A percentile compares a stretch with the other conserved stretches of the same genome.
phyloP scores from a whole-genome alignment of 2,888 invertebrate species.

The Eledone cirrhosa region DNA sequence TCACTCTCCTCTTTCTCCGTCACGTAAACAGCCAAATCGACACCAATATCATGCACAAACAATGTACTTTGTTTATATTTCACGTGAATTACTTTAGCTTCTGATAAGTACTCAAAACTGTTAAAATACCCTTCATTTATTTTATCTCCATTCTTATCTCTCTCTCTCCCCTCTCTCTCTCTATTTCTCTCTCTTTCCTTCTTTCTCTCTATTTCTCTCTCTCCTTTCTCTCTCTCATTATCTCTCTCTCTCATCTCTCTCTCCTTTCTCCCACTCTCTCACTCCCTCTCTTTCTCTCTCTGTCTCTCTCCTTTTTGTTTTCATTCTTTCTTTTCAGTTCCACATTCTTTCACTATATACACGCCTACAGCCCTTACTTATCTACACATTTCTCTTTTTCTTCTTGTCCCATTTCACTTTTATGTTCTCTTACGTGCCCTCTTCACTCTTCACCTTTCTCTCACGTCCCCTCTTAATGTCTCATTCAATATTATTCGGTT shows the following conservation, averaged over 20 bases:
- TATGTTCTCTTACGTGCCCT: not conserved
- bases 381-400: not conserved
- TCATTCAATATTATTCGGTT: not conserved
- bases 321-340: not conserved
- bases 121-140: no score
- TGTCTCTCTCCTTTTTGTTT: not conserved
- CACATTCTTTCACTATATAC: not conserved
- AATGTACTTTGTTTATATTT: no score
- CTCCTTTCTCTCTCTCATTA: not conserved
- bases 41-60: no score
- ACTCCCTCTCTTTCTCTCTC: not conserved
- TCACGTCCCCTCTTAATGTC: not conserved
- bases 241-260: not conserved
- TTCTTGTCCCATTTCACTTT: not conserved
- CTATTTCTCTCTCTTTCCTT: not conserved
- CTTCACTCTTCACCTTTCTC: not conserved
- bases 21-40: no score
- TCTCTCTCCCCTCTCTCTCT: not conserved
- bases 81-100: no score
- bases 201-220: not conserved
- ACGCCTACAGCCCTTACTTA: not conserved
- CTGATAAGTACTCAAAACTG: no score
- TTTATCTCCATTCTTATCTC: not conserved
- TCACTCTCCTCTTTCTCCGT: not conserved
- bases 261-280: not conserved